phyloP scores from a whole-genome alignment of 2,888 invertebrate genomes.

The Macaria notata region DNA sequence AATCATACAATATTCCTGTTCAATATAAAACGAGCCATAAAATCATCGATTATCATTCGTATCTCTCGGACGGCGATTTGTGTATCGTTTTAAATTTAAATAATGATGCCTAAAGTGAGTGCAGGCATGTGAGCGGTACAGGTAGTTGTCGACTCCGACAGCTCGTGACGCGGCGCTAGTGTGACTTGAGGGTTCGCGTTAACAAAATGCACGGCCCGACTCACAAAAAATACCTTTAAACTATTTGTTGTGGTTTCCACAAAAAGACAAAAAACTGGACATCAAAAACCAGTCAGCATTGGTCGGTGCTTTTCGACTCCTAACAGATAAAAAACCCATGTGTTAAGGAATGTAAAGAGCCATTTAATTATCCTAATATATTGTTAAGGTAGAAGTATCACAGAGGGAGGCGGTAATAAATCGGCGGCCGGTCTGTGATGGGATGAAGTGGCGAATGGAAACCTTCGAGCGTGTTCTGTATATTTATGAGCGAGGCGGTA shows the following conservation, averaged over 20 bases:
- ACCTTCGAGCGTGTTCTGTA: conserved; percentile 21
- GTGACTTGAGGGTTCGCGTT: conserved; percentile 54
- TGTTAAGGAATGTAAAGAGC: conserved; percentile 82
- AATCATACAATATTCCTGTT: conserved; percentile 44
- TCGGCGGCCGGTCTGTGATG: conserved; percentile 59
- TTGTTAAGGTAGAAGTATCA: conserved; percentile 68
- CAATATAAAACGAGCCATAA: conserved; percentile 41
- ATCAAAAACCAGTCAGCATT: conserved; percentile 79
- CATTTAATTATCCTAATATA: conserved; percentile 82
- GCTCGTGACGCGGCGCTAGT: conserved; percentile 28
- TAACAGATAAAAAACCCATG: conserved; percentile 75
- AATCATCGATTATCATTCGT: conserved; percentile 38
- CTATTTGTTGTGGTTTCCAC: conserved; percentile 79
- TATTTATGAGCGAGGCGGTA: conserved; percentile 20
- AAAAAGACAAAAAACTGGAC: conserved; percentile 70
- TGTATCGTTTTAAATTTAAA: conserved; percentile 29
- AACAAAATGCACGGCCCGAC: conserved; percentile 66
- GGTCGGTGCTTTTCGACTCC: conserved; percentile 77
- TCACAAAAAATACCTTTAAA: conserved; percentile 74
- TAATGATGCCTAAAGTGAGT: conserved; percentile 29
- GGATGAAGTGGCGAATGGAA: conserved; percentile 64
- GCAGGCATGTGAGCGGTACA: conserved; percentile 24
- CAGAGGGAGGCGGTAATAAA: conserved; percentile 76
- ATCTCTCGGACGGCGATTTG: conserved; percentile 29
- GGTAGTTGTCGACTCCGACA: conserved; percentile 25